Base-by-base conservation (phyloP, 35 echinoderm and acorn worm genomes). In the Apostichopus californicus region DNA sequence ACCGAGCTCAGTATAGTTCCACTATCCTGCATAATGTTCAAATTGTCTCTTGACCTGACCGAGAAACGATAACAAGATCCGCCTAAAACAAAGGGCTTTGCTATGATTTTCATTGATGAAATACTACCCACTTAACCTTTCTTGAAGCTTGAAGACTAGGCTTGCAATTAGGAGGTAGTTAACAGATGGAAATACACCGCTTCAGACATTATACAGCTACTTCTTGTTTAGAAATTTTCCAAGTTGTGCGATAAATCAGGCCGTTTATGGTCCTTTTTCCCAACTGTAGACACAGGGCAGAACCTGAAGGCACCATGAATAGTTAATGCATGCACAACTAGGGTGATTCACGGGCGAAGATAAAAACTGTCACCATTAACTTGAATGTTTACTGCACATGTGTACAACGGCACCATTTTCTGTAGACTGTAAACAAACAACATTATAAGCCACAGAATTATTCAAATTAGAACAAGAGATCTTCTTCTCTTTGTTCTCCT, bases 51-150 rank as follows among this genome's bases (percentile, higher is more conserved):
- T 85, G 81, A 85, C 81, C 81, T 85, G 81, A 85, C 81, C 81
- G 81, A 85, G 81, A 85, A 58, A 85, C 15, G 18, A 58, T 22
- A 85, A 34, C 1, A 85, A 21, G 58, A 85, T 58, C 4, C 58
- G 81, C 58, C 24, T 54, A 85, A 58, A 58, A n/a, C 55, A 55
- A n/a, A 59, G 56, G 28, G 18, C 18, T 85, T 59, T 85, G 55
- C 81, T 85, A 85, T 22, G 6, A 57, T 59, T 58, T 83, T 59
- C 81, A 60, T 59, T 58, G 58, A 85, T 85, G 81, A 85, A 85
- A 85, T 58, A 85, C 81, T 60, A 85, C 55, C 81, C 81, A 85
- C 81, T 85, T 85, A 85, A 85, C 81, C 81, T 85, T 85, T 85
- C 54, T 59, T 60, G 81, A 85, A 85, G 54, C 81, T 85, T 85